Evolutionary conservation across 2,797 vertebrate species (phyloP), one percentile per base, ranked within the genome.

Genomic region (Babyrousa celebensis): DNA sequence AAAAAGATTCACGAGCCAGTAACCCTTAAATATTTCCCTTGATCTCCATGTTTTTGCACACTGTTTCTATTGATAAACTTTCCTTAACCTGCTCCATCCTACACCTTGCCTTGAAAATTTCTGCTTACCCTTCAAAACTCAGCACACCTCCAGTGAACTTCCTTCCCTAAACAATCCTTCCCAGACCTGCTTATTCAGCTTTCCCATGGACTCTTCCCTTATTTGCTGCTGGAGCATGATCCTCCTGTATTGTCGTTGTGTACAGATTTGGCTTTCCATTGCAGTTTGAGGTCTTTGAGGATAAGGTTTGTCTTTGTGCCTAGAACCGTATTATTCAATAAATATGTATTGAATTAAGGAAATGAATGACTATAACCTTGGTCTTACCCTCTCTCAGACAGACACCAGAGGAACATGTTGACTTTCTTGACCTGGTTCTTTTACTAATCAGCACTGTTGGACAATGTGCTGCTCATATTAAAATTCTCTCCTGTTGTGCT

Each of bases 111-210:
- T 78, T 89, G 8, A 54, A 79, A 79, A 40, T 60, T 86, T 17
- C 27, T 93, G 21, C 67, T 82, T n/a, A 40, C 5, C n/a, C n/a
- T 74, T 75, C n/a, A 85, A 85, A n/a, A 75, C 21, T 91, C 40
- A 4, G 62, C 36, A 79, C 82, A 65, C 3, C 43, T 77, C 25
- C 5, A 29, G 58, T 65, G 75, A 27, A 25, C 21, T 71, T 54
- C 16, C 8, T 43, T 60, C 32, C 68, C 63, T 89, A 32, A 79
- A 74, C 6, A 32, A 74, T 83, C 6, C 14, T 89, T 83, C 58
- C 78, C 32, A 32, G 27, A 68, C 2, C 20, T 54, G 23, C 14
- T 56, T 78, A 52, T 58, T 71, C 36, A 40, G 9, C 63, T 23
- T 89, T 78, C 18, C 74, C 16, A 21, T 23, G 32, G n/a, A 75